A percentile compares a stretch with the other conserved stretches of the same genome.
Evolutionary conservation across 2,113 vertebrate species (phyloP).

Genomic region (Baryphthengus martii): DNA sequence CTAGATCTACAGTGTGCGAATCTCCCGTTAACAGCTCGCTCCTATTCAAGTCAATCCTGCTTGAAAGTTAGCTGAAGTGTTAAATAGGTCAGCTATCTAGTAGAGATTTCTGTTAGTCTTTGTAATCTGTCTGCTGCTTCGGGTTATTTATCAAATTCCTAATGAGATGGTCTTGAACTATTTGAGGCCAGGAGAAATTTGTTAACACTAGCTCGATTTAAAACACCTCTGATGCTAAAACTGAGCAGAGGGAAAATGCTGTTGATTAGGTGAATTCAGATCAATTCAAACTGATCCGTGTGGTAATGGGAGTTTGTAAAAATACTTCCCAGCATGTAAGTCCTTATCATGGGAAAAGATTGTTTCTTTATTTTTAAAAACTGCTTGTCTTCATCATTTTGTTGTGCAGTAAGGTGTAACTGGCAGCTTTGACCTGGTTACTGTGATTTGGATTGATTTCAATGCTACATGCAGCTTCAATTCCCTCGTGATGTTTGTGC

Average conservation of each 20-base stretch:
- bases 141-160: slow-evolving; percentile 18
- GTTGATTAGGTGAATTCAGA: not conserved
- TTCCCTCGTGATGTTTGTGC: not conserved
- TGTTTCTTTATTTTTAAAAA: not conserved
- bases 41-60: slow-evolving; percentile 3
- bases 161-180: not conserved
- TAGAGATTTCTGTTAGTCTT: not conserved
- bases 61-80: not conserved
- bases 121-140: slow-evolving; percentile 7
- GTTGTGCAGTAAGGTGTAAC: not conserved
- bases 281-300: not conserved
- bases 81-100: slow-evolving; percentile 12
- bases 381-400: not conserved
- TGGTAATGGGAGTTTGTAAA: not conserved
- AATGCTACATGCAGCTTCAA: not conserved
- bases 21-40: not conserved
- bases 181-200: slow-evolving; percentile 2
- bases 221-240: not conserved
- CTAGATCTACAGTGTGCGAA: not conserved
- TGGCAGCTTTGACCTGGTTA: not conserved
- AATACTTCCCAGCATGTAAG: not conserved
- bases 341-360: not conserved
- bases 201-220: not conserved
- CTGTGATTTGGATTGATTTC: not conserved
- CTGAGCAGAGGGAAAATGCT: not conserved